Conservation (phyloP, 2,113 vertebrate genomes). For the Pygoscelis adeliae region DNA sequence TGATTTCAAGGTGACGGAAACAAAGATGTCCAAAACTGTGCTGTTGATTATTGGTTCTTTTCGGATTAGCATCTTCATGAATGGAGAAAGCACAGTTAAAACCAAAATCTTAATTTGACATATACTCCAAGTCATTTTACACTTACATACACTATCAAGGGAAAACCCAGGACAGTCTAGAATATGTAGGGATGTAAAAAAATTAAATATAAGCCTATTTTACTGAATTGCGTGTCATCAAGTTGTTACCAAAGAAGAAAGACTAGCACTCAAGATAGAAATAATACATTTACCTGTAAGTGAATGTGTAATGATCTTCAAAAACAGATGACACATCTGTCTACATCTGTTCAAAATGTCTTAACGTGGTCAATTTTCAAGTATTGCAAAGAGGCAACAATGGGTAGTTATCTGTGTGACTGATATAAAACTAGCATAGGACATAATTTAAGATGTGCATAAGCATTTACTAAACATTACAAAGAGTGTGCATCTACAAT, state of each 20-base stretch:
- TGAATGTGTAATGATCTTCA: background rate
- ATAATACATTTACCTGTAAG: background rate
- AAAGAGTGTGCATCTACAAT: background rate
- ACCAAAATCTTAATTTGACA: background rate
- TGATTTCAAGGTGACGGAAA: conserved; percentile 67
- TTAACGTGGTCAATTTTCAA: background rate
- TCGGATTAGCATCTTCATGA: conserved; percentile 29
- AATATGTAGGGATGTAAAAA: background rate
- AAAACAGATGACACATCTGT: background rate
- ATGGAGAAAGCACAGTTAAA: background rate
- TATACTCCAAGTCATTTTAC: background rate
- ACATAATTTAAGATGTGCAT: background rate
- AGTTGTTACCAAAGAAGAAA: background rate
- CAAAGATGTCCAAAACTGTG: conserved; percentile 20
- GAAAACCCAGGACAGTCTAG: background rate
- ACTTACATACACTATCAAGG: background rate
- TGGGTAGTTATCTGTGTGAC: background rate
- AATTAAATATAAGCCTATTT: background rate
- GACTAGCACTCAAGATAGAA: background rate
- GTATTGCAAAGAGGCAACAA: background rate
- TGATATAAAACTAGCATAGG: background rate
- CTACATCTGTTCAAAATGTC: background rate
- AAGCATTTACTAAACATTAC: background rate
- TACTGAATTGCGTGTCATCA: background rate
- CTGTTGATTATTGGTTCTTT: conserved; percentile 27